Conservation (phyloP, 2,888 invertebrate genomes). For the Polydrusus cervinus region DNA sequence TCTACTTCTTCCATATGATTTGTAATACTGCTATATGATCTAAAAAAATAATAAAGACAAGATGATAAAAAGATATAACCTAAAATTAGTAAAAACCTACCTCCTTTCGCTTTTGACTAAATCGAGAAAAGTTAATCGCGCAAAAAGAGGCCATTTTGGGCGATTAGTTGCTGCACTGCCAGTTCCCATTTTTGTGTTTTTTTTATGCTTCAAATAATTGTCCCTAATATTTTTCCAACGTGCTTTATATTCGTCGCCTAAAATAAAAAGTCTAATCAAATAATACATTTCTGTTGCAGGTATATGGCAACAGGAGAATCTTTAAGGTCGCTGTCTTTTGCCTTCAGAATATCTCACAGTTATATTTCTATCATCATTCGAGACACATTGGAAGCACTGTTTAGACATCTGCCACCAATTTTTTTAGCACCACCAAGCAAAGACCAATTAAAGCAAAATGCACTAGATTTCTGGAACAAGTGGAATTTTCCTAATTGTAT, state of each 20-base stretch:
- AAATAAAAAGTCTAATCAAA: constrained; percentile 12
- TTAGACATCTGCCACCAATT: constrained; percentile 40
- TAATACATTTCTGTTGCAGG: constrained; percentile 1
- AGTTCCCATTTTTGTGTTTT: neutral
- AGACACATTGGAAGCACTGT: constrained; percentile 41
- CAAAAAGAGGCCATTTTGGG: constrained; percentile 26
- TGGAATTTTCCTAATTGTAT: constrained; percentile 55
- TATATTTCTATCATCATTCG: constrained; percentile 41
- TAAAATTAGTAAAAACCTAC: neutral
- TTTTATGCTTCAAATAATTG: constrained; percentile 19
- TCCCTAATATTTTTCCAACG: constrained; percentile 28
- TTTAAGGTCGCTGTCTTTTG: constrained; percentile 35
- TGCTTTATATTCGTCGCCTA: constrained; percentile 41
- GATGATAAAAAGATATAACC: neutral
- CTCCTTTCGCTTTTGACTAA: constrained; percentile 24
- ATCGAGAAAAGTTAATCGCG: constrained; percentile 26
- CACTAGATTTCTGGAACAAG: neutral
- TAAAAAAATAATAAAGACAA: neutral
- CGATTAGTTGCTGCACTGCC: neutral
- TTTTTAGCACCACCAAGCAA: constrained; percentile 36
- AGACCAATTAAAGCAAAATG: constrained; percentile 18
- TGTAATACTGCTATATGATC: neutral
- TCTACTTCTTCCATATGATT: neutral
- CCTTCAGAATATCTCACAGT: constrained; percentile 46
- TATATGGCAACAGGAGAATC: constrained; percentile 45